These are phyloP conservation scores for Penaeus indicus DNA, from an alignment of 1,140 invertebrate genomes.

Conservation along the genomic window DNA sequence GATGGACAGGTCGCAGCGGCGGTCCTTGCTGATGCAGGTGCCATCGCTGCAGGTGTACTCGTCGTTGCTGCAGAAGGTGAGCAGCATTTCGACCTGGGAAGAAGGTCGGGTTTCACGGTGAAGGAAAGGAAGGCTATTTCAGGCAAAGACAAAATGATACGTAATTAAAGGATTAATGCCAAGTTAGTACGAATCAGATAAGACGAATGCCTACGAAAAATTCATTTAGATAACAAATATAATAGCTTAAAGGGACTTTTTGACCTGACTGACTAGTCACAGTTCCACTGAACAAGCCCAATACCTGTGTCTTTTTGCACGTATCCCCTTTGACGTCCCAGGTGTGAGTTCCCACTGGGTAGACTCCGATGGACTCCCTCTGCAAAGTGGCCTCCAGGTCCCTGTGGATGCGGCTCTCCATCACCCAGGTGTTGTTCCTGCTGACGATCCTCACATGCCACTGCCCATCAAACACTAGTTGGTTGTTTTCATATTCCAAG, in stretches of 20 bases:
- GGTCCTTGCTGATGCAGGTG: constrained; percentile 41
- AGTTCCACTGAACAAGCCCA: neutral
- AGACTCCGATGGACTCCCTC: neutral
- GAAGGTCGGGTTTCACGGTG: neutral
- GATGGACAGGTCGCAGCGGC: constrained; percentile 47
- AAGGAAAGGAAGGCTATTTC: too few species aligned
- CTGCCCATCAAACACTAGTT: constrained; percentile 27
- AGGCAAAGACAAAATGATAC: too few species aligned
- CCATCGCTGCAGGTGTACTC: constrained; percentile 60
- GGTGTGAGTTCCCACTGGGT: constrained; percentile 27
- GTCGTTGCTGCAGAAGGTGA: constrained; percentile 35
- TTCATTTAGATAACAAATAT: too few species aligned
- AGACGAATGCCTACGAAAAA: too few species aligned
- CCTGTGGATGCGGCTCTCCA: constrained; percentile 35
- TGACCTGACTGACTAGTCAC: too few species aligned
- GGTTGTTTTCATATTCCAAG: neutral
- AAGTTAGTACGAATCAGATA: too few species aligned
- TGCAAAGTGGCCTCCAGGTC: constrained; percentile 11
- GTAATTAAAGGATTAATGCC: too few species aligned
- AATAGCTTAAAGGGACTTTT: too few species aligned
- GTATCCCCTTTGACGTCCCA: constrained; percentile 36
- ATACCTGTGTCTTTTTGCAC: constrained; percentile 24
- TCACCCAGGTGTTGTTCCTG: constrained; percentile 14
- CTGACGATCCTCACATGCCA: constrained; percentile 18
- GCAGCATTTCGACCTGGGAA: constrained; percentile 69